Base-by-base conservation (phyloP, 2,797 vertebrate species). In the Trematomus bernacchii region DNA sequence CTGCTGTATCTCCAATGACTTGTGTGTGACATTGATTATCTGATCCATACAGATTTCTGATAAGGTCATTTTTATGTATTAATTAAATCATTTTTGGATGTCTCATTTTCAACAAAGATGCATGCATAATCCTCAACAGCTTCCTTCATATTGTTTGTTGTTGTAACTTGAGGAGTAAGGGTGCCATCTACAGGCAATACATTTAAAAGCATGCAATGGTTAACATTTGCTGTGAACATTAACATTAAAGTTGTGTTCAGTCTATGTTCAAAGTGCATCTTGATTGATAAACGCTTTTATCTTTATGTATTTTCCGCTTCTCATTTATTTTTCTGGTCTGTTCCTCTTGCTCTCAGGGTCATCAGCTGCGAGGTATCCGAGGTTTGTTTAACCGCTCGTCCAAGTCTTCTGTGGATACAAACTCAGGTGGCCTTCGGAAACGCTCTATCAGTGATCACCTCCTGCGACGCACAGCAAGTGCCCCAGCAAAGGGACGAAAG, bases 401-500 rank as follows among this genome's bases (percentile, higher is more conserved):
- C 59, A 97, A 97, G 89, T 86, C 82, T 43, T 92, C 94, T 0
- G 94, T 96, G 16, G 98, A 99, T 77, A 93, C 89, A 73, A 84
- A 85, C 65, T 86, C 89, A 0, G 88, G 92, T 37, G 93, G 94
- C 1, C 83, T 94, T 48, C 94, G 96, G 23, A 99, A 99, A 61
- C 95, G 97, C 66, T 99, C 98, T 0, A 92, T 98, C 10, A 97
- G 97, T 10, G 97, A 98, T 16, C 96, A 97, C 55, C 93, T 99
- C 70, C 95, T 99, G 68, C 95, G 98, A 0, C 97, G 98, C 69
- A 98, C 98, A 0, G 97, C 97, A 80, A 99, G 98, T 1, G 98
- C 98, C 3, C 98, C 98, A 0, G 97, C 98, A 66, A 99, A 99
- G 77, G 98, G 96, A 48, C 95, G 97, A 59, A 99, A 98, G 89